A percentile compares a stretch with the other conserved stretches of the same genome.
Evolutionary conservation across 2,113 vertebrate species (phyloP).

Genomic region (Tachycineta bicolor): DNA sequence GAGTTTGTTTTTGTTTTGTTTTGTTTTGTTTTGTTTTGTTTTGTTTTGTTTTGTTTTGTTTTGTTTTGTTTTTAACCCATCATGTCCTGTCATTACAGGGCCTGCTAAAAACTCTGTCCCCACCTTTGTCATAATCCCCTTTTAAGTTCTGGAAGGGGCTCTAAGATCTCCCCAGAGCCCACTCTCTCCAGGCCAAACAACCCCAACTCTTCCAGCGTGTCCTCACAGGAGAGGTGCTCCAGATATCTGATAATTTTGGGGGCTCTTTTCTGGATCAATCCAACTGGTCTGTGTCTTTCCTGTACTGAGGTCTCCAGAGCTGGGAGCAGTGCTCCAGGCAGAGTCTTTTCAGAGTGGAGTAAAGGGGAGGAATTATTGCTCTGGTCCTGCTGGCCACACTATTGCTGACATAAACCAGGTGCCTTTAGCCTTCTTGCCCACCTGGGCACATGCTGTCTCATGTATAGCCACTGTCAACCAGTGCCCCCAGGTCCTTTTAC

Average conservation of each 20-base stretch:
- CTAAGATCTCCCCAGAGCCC: not conserved
- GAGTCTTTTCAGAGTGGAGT: not conserved
- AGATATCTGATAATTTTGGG: not conserved
- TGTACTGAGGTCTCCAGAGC: not conserved
- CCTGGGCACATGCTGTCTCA: not conserved
- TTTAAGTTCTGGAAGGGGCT: not conserved
- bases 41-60: no score
- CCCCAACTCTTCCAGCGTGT: not conserved
- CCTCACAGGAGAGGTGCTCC: not conserved
- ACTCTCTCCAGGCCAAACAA: not conserved
- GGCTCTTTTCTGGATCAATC: not conserved
- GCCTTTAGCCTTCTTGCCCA: not conserved
- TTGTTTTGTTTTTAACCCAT: not conserved
- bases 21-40: no score
- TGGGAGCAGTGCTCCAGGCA: not conserved
- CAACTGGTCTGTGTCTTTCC: not conserved
- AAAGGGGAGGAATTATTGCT: not conserved
- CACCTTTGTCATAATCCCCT: not conserved
- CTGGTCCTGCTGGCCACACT: not conserved
- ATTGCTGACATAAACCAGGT: not conserved
- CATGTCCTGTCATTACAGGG: not conserved
- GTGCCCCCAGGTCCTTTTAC: not conserved
- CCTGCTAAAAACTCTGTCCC: not conserved
- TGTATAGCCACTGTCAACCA: not conserved
- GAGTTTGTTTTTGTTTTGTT: no score